phyloP scores from a whole-genome alignment of 2,797 vertebrate genomes.

The Nyctalus aviator region DNA sequence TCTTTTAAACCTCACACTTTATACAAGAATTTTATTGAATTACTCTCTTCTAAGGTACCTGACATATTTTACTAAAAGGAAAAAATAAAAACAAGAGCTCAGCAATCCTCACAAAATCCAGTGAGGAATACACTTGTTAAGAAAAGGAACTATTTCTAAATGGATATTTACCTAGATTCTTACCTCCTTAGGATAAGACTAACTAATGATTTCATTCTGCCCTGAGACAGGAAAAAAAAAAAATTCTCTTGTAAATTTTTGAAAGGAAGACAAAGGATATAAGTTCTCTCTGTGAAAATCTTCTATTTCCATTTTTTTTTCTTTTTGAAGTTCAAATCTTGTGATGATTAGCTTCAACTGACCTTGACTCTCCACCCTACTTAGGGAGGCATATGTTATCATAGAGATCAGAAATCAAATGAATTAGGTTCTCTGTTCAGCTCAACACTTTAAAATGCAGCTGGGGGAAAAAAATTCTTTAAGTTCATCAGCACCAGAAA shows the following conservation, averaged over 20 bases:
- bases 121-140: slow-evolving; percentile 44
- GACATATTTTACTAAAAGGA: slow-evolving; percentile 56
- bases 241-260: slow-evolving; percentile 17
- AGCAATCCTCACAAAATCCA: slow-evolving; percentile 68
- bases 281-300: slow-evolving; percentile 55
- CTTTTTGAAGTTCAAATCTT: slow-evolving; percentile 69
- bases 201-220: slow-evolving; percentile 68
- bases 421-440: slow-evolving; percentile 50
- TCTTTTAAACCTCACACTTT: slow-evolving; percentile 62
- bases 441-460: slow-evolving; percentile 38
- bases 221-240: background rate
- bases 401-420: slow-evolving; percentile 56
- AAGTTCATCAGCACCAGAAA: background rate
- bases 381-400: background rate
- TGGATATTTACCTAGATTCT: slow-evolving; percentile 69
- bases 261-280: slow-evolving; percentile 62
- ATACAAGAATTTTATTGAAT: slow-evolving; percentile 67
- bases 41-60: slow-evolving; percentile 53
- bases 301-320: slow-evolving; percentile 63
- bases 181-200: slow-evolving; percentile 52
- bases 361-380: slow-evolving; percentile 51
- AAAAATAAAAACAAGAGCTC: slow-evolving; percentile 62
- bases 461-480: background rate
- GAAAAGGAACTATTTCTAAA: slow-evolving; percentile 72
- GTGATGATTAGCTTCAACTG: slow-evolving; percentile 57